Percentiles rank a stretch among this genome's conserved stretches.
phyloP scores from a whole-genome alignment of 2,888 invertebrate genomes.

The Myathropa florea region DNA sequence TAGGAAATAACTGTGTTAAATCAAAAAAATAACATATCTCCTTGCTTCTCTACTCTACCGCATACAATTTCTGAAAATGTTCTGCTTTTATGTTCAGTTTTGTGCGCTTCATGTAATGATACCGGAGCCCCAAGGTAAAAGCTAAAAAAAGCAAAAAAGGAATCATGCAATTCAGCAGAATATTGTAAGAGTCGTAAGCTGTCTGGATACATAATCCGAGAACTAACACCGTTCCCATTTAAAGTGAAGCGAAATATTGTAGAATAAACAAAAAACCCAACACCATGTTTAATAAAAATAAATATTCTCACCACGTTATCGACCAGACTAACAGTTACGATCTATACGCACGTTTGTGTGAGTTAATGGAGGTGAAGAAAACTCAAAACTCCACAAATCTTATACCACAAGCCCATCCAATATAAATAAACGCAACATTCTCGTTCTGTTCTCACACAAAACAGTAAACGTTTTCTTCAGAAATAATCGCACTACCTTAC shows the following conservation, averaged over 20 bases:
- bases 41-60: too few species aligned
- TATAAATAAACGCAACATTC: slow-evolving; percentile 14
- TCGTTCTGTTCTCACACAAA: neutral
- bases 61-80: too few species aligned
- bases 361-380: slow-evolving; percentile 10
- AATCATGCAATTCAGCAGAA: too few species aligned
- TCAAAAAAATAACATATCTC: too few species aligned
- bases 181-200: too few species aligned
- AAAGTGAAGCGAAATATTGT: neutral
- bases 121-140: neutral
- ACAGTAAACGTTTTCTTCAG: neutral
- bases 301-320: neutral
- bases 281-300: neutral
- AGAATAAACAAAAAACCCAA: neutral
- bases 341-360: slow-evolving; percentile 4
- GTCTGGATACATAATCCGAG: neutral
- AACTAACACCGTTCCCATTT: neutral
- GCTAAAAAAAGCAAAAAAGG: neutral
- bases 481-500: slow-evolving; percentile 3
- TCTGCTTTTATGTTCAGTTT: too few species aligned
- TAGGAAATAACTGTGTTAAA: too few species aligned
- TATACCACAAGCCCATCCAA: slow-evolving; percentile 9
- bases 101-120: too few species aligned
- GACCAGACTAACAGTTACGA: slow-evolving; percentile 3
- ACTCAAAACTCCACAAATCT: slow-evolving; percentile 10